Evolutionary conservation across 2,888 invertebrate species (phyloP).

Genomic region (Sphaeridia pumilis): DNA sequence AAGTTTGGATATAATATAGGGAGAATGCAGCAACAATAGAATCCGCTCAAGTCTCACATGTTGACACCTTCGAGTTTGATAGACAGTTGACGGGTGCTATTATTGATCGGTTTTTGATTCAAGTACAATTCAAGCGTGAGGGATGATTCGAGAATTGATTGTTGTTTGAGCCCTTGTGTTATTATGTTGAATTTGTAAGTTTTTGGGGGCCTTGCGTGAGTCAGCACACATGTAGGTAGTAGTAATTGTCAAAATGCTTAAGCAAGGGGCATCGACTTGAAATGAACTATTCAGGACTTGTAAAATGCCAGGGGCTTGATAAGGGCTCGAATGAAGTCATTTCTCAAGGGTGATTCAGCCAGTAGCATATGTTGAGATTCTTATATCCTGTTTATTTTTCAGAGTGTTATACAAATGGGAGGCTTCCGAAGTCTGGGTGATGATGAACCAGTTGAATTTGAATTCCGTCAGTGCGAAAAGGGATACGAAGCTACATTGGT

Average conservation of each 20-base stretch:
- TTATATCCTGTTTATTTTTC: conserved; percentile 38
- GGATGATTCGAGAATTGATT: too few relatives aligned
- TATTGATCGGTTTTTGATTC: conserved; percentile 6
- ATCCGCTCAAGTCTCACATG: background rate
- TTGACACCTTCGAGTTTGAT: conserved; percentile 2
- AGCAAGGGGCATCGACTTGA: too few relatives aligned
- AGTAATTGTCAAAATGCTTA: too few relatives aligned
- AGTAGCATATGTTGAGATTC: background rate
- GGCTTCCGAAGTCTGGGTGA: conserved; percentile 81
- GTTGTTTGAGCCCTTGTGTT: too few relatives aligned
- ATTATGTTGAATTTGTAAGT: too few relatives aligned
- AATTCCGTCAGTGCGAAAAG: conserved; percentile 69
- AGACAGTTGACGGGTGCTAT: conserved; percentile 16
- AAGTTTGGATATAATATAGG: background rate
- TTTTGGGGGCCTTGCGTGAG: too few relatives aligned
- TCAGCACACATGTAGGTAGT: too few relatives aligned
- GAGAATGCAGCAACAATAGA: background rate
- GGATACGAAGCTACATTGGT: conserved; percentile 78
- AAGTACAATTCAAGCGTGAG: too few relatives aligned
- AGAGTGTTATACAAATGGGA: conserved; percentile 84
- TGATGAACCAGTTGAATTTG: conserved; percentile 78
- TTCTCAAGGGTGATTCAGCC: too few relatives aligned
- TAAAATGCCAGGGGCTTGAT: too few relatives aligned
- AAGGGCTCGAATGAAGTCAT: too few relatives aligned
- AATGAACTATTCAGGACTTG: too few relatives aligned